A percentile compares a stretch with the other conserved stretches of the same genome.
phyloP scores from a whole-genome alignment of 1,140 invertebrate species.

The Parapsyche elsis region DNA sequence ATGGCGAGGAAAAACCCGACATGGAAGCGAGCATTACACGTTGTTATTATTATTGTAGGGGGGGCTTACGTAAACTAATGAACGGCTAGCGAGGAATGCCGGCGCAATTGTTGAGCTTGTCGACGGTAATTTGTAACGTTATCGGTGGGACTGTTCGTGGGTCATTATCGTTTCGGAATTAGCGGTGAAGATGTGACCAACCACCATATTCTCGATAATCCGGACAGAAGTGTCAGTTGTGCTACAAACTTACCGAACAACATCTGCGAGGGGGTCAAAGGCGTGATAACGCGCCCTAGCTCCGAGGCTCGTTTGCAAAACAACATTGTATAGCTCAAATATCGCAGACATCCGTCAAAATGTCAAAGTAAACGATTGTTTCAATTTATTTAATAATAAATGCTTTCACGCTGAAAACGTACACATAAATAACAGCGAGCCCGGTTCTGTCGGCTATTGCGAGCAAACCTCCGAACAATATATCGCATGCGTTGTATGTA shows the following conservation, averaged over 20 bases:
- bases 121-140: constrained; percentile 7
- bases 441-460: neutral
- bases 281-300: neutral
- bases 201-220: neutral
- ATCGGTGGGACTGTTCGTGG: too few relatives aligned
- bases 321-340: too few relatives aligned
- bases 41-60: neutral
- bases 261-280: neutral
- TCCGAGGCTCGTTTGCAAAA: neutral
- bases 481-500: neutral
- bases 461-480: neutral
- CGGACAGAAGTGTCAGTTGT: too few relatives aligned
- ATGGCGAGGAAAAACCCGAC: constrained; percentile 6
- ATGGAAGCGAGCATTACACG: neutral
- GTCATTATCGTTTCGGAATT: constrained; percentile 1
- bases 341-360: neutral
- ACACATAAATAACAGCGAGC: neutral
- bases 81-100: neutral
- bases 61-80: constrained; percentile 18
- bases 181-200: neutral
- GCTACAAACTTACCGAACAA: too few relatives aligned
- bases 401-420: neutral
- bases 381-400: constrained; percentile 23
- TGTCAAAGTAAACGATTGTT: constrained; percentile 7
- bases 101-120: constrained; percentile 15